phyloP scores from a whole-genome alignment of 2,797 vertebrate genomes.

The Sebastes steindachneri region DNA sequence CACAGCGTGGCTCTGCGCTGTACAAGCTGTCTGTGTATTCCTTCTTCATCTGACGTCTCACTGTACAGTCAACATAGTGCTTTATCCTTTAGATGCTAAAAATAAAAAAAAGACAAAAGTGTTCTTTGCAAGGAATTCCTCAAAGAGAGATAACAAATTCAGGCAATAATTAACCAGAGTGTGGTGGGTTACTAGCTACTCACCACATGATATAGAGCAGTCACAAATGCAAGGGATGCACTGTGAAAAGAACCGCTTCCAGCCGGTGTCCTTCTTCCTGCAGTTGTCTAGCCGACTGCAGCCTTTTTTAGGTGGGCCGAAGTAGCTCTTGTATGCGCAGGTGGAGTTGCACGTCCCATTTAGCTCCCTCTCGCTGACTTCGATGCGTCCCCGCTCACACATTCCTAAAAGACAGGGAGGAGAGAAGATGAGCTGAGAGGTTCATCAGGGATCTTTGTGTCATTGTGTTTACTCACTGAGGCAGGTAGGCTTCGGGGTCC shows the following conservation, averaged over 20 bases:
- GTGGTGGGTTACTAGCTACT: constrained; percentile 28
- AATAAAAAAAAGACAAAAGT: constrained; percentile 11
- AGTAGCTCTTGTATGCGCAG: constrained; percentile 78
- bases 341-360: constrained; percentile 81
- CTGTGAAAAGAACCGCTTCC: constrained; percentile 85
- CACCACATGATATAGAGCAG: constrained; percentile 84
- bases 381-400: constrained; percentile 81
- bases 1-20: background rate
- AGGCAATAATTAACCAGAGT: background rate
- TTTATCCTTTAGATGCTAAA: constrained; percentile 60
- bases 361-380: constrained; percentile 84
- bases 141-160: background rate
- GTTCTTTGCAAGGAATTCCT: background rate
- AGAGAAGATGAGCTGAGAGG: background rate
- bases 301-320: constrained; percentile 75
- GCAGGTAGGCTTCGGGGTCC: constrained; percentile 85
- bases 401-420: constrained; percentile 73
- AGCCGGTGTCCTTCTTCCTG: constrained; percentile 80
- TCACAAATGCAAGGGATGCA: constrained; percentile 86
- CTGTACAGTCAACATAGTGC: background rate
- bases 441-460: background rate
- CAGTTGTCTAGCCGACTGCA: constrained; percentile 84
- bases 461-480: constrained; percentile 82
- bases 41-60: constrained; percentile 28
- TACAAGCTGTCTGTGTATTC: constrained; percentile 6